A percentile compares a stretch with the other conserved stretches of the same genome.
These are phyloP conservation scores for Clavelina lepadiformis DNA, from an alignment of 23 tunicate species.

Conservation along the genomic window DNA sequence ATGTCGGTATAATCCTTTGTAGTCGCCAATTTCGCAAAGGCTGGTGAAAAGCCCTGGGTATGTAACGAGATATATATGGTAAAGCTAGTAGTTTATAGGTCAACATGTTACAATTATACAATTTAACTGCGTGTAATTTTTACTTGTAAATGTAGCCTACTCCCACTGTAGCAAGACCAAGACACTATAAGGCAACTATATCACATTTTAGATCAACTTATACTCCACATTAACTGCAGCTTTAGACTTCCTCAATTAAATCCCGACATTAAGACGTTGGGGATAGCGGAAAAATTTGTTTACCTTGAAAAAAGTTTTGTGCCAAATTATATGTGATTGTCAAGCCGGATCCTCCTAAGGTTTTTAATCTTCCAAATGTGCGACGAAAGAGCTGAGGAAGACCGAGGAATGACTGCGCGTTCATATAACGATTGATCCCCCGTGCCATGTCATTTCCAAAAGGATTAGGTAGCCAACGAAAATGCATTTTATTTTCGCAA, in stretches of 20 bases:
- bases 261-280: too few relatives aligned
- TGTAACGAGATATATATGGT: background rate
- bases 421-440: slow-evolving; percentile 34
- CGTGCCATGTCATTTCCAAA: slow-evolving; percentile 8
- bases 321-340: slow-evolving; percentile 6
- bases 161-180: too few relatives aligned
- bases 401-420: slow-evolving; percentile 8
- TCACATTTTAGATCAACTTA: too few relatives aligned
- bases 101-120: background rate
- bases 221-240: too few relatives aligned
- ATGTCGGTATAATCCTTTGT: slow-evolving; percentile 18
- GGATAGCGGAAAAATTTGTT: background rate
- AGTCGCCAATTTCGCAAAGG: slow-evolving; percentile 36
- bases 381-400: slow-evolving; percentile 35
- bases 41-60: slow-evolving; percentile 17
- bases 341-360: background rate
- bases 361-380: slow-evolving; percentile 24
- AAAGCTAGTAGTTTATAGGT: background rate
- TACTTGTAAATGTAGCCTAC: too few relatives aligned
- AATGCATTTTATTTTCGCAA: slow-evolving; percentile 2
- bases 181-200: too few relatives aligned
- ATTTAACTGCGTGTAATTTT: too few relatives aligned
- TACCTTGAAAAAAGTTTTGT: slow-evolving; percentile 17
- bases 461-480: slow-evolving; percentile 27
- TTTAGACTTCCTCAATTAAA: too few relatives aligned